phyloP scores from a whole-genome alignment of 2,113 vertebrate genomes.

The Scortum barcoo region DNA sequence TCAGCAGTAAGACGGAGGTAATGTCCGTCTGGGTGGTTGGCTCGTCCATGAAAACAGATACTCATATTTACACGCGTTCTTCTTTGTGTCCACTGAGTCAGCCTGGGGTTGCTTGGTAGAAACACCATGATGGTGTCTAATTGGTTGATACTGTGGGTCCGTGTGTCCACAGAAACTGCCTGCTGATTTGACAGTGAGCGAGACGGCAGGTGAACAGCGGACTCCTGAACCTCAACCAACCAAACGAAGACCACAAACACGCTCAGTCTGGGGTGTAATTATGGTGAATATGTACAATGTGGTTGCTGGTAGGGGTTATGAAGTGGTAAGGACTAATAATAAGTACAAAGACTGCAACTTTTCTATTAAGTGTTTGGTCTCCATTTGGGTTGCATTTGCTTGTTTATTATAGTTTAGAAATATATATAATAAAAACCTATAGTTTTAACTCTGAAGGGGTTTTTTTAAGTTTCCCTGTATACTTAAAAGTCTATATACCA shows the following conservation, averaged over 20 bases:
- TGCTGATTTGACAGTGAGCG: not conserved
- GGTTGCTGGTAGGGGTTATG: not conserved
- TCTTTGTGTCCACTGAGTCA: constrained; percentile 15
- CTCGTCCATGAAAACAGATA: not conserved
- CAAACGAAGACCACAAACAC: constrained; percentile 50
- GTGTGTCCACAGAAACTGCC: constrained; percentile 5
- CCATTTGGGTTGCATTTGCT: not conserved
- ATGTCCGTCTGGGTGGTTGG: not conserved
- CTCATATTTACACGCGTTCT: not conserved
- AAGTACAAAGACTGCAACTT: not conserved
- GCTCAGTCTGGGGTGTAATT: constrained; percentile 12
- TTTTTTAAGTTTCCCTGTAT: not conserved
- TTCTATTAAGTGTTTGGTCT: not conserved
- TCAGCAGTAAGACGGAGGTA: not conserved
- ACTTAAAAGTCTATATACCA: not conserved
- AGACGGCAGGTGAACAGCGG: constrained; percentile 4
- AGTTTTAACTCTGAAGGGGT: not conserved
- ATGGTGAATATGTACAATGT: not conserved
- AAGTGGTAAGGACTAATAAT: not conserved
- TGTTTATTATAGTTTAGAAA: not conserved
- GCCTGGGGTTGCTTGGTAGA: not conserved
- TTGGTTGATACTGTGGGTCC: not conserved
- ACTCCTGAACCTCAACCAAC: constrained; percentile 43
- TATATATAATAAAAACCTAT: not conserved
- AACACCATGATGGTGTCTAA: not conserved